Evolutionary conservation across 1,140 invertebrate species (phyloP), one percentile per base, ranked within the genome.

Genomic region (Apocrypta bakeri): DNA sequence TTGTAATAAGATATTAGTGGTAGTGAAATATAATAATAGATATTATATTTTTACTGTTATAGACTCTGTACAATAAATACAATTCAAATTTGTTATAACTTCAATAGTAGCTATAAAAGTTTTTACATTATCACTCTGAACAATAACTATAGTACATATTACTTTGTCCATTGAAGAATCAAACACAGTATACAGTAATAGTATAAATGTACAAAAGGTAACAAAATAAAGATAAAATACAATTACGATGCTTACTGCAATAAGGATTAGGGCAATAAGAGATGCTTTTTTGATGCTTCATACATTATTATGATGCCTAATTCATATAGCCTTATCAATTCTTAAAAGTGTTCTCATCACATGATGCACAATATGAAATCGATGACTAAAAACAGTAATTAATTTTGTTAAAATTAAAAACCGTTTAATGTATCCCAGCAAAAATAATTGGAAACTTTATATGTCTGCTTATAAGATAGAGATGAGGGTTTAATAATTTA

Each of bases 171-270:
- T 37, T 71, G 78, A 83, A 85, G 40, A 86, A 87, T 83, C 82
- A 86, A 87, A 87, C 77, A 48, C 83, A 56, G 81, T 85, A 84
- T 66, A 86, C 76, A 74, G 73, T 85, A 66, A 77, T 31, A 81
- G 87, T 90, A 90, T 88, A 90, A 90, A 90, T 85, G 86, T 90
- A 90, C 81, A 90, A 90, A 90, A 88, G 86, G 85, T 90, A 90
- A 89, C 81, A 90, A 89, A 90, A 87, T 86, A 84, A 86, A 83
- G 24, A 81, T 86, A 85, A 85, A 78, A 42, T 82, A 82, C 81
- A 72, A 61, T 63, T 31, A 69, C 2, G 77, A 78, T 78, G 75
- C 68, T 61, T 77, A n/a, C 33, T 72, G 31, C 9, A 40, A 33
- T 76, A 75, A 33, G 24, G 37, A 61, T 76, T 69, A 75, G 0